These are phyloP conservation scores for Asbolus verrucosus DNA, from an alignment of 1,140 invertebrate genomes.

Conservation along the genomic window DNA sequence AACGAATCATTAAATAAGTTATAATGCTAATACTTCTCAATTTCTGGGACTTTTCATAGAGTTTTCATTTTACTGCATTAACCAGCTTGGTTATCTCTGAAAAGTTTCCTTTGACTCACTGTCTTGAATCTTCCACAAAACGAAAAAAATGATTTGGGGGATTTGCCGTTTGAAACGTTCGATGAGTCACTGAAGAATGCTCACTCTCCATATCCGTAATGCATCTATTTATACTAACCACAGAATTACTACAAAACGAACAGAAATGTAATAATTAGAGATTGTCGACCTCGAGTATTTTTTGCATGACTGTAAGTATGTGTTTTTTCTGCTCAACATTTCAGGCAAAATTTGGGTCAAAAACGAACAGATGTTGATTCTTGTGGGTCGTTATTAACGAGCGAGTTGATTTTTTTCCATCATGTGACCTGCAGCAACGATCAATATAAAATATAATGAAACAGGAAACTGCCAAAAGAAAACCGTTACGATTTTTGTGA, in stretches of 20 bases:
- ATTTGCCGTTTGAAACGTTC: too few species aligned
- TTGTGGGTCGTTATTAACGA: conserved; percentile 18
- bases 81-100: too few species aligned
- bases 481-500: background rate
- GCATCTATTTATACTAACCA: conserved; percentile 1
- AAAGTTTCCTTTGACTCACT: background rate
- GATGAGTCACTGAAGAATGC: conserved; percentile 9
- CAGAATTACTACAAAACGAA: too few species aligned
- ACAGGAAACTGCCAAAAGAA: too few species aligned
- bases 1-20: too few species aligned
- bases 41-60: too few species aligned
- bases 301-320: background rate
- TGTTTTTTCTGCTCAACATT: background rate
- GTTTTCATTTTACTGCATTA: too few species aligned
- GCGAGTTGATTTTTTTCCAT: conserved; percentile 10
- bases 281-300: conserved; percentile 25
- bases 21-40: too few species aligned
- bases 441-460: too few species aligned
- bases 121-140: background rate
- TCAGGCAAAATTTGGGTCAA: conserved; percentile 10
- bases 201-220: background rate
- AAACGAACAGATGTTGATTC: conserved; percentile 23
- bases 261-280: conserved; percentile 3
- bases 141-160: background rate
- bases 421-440: too few species aligned